phyloP scores from a whole-genome alignment of 1,140 invertebrate species.

The Drosophila fuyamai region DNA sequence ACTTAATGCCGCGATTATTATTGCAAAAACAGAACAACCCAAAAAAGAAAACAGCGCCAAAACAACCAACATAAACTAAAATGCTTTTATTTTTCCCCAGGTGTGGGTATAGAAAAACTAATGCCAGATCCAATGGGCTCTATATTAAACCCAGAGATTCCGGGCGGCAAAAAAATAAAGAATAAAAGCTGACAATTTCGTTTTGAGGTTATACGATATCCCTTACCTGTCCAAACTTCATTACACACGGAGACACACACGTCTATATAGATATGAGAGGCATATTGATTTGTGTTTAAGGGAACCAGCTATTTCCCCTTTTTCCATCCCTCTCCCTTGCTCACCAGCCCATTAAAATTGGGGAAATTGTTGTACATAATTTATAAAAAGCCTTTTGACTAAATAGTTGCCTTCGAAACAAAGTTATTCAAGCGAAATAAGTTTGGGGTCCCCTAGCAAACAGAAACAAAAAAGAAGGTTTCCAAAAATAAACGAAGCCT shows the following conservation, averaged over 20 bases:
- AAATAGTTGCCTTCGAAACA: constrained; percentile 21
- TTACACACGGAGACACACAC: neutral
- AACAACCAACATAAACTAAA: constrained; percentile 45
- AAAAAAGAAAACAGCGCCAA: constrained; percentile 13
- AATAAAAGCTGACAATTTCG: constrained; percentile 39
- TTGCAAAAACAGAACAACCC: constrained; percentile 48
- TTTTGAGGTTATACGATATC: constrained; percentile 21
- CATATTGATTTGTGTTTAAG: constrained; percentile 35
- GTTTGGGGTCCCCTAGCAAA: constrained; percentile 2
- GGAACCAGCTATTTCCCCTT: neutral
- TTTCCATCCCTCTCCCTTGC: neutral
- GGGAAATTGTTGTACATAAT: constrained; percentile 49
- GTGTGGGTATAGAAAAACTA: constrained; percentile 12
- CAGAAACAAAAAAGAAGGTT: neutral
- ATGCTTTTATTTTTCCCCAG: constrained; percentile 28
- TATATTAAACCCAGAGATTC: constrained; percentile 13
- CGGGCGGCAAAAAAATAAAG: neutral
- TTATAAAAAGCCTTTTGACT: constrained; percentile 44
- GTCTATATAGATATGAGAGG: neutral
- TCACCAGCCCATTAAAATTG: constrained; percentile 39
- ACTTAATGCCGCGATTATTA: constrained; percentile 63
- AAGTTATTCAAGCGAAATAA: constrained; percentile 47
- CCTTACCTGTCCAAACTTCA: constrained; percentile 18
- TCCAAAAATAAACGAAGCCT: constrained; percentile 27
- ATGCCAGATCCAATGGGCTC: constrained; percentile 14